Evolutionary conservation across 2,888 invertebrate species (phyloP), one percentile per base, ranked within the genome.

Genomic region (Notodonta ziczac): DNA sequence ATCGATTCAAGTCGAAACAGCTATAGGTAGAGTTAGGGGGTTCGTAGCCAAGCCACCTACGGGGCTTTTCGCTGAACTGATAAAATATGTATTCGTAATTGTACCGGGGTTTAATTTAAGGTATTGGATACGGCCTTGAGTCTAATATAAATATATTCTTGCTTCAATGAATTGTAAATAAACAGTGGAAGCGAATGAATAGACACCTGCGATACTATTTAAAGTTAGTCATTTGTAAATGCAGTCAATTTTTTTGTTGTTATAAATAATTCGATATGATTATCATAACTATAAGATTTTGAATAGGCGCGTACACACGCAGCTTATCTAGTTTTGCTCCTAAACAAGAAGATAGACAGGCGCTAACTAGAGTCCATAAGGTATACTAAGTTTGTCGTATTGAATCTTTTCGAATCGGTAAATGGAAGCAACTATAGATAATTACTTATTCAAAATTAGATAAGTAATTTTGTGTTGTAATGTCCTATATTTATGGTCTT

Each of bases 1-100:
- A 83, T 82, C 78, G 78, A 82, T 83, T 74, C 64, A 62, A 51
- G 51, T 40, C 16, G n/a, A 40, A 12, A 10, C 4, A 54, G 7
- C 7, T n/a, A 40, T 55, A 55, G 0, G 55, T 55, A 55, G 55
- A 24, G 24, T 32, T 51, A 10, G 4, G 24, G 13, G 48, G 48
- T 48, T n/a, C 48, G n/a, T 54, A 50, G 53, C 2, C 24, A 55
- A 39, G 57, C 51, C 50, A 57, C 24, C 57, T 24, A 24, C 24
- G 24, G 24, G 24, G 24, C 24, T 56, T 63, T 61, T 64, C 61
- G 55, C 62, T 63, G 44, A 24, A 70, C 73, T 67, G 56, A 42
- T 62, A 65, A 70, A 67, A 70, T 64, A 61, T 64, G 58, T 67
- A 67, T 67, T 65, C 61, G 48, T 53, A 57, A 50, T 32, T 35